Percentiles rank a stretch among this genome's conserved stretches.
These are phyloP conservation scores for Stegastes partitus DNA, from an alignment of 2,113 vertebrate species.

Conservation along the genomic window DNA sequence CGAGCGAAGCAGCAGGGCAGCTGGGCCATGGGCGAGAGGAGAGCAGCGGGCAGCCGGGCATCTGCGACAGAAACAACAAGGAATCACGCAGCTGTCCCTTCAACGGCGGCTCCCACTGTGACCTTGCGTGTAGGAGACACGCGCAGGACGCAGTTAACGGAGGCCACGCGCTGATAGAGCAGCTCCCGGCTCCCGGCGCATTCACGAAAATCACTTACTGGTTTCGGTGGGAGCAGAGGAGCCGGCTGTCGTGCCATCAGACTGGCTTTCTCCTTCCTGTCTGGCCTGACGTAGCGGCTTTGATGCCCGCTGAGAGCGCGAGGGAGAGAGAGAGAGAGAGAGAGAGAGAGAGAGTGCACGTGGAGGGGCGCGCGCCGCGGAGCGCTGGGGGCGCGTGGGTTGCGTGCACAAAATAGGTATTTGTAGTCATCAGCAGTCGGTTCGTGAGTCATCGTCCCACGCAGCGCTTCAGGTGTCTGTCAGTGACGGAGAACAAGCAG, in stretches of 20 bases:
- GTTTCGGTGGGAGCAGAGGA: conserved; percentile 33
- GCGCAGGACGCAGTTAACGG: conserved; percentile 1
- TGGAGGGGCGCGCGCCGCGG: conserved; percentile 52
- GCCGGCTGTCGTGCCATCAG: conserved; percentile 49
- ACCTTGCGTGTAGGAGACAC: conserved; percentile 49
- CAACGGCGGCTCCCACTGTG: conserved; percentile 10
- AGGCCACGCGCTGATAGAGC: not conserved
- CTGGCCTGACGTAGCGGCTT: conserved; percentile 62
- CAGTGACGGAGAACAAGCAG: conserved; percentile 18
- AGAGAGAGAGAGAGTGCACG: conserved; percentile 40
- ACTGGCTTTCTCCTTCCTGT: conserved; percentile 61
- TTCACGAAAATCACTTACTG: conserved; percentile 41
- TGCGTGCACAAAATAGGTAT: conserved; percentile 56
- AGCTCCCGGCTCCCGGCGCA: not conserved
- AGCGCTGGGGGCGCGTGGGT: conserved; percentile 58
- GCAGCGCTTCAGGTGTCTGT: conserved; percentile 45
- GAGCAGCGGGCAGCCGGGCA: conserved; percentile 13
- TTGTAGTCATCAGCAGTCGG: conserved; percentile 51
- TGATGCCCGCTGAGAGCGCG: conserved; percentile 38
- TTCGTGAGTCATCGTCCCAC: conserved; percentile 71
- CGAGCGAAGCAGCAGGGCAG: conserved; percentile 2
- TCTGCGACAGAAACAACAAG: conserved; percentile 62
- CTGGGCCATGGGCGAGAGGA: conserved; percentile 41
- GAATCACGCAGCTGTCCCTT: conserved; percentile 8
- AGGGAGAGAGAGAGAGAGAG: too few species aligned